phyloP scores from a whole-genome alignment of 2,888 invertebrate species.

The Philaethria dido region DNA sequence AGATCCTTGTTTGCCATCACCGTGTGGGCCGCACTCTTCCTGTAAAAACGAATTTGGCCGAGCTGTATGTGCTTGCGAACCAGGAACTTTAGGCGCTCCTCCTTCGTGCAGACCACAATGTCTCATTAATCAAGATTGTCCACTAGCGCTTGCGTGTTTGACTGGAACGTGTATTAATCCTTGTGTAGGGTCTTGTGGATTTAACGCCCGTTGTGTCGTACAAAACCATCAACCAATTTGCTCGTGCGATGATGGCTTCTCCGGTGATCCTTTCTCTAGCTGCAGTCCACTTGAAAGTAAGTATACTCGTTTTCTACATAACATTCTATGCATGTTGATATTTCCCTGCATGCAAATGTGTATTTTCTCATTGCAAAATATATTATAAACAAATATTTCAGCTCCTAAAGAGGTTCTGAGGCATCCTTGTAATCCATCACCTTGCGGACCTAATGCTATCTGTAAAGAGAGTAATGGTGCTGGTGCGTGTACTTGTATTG shows the following conservation, averaged over 20 bases:
- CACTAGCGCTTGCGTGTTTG: slow-evolving; percentile 88
- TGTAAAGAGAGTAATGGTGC: slow-evolving; percentile 90
- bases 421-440: slow-evolving; percentile 90
- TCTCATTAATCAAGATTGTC: slow-evolving; percentile 90
- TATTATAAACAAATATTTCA: slow-evolving; percentile 59
- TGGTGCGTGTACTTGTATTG: slow-evolving; percentile 90
- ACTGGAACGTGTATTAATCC: slow-evolving; percentile 89
- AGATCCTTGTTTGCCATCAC: slow-evolving; percentile 87
- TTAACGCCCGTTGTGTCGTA: slow-evolving; percentile 89
- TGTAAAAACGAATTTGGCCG: slow-evolving; percentile 86
- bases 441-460: slow-evolving; percentile 91
- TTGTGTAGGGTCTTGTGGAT: slow-evolving; percentile 89
- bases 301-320: slow-evolving; percentile 50
- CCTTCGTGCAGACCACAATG: slow-evolving; percentile 91
- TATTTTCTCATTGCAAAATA: slow-evolving; percentile 15
- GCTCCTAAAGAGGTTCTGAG: slow-evolving; percentile 83
- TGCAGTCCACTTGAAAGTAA: slow-evolving; percentile 86
- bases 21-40: slow-evolving; percentile 87
- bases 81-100: slow-evolving; percentile 90
- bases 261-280: slow-evolving; percentile 91
- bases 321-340: slow-evolving; percentile 31
- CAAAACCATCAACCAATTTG: slow-evolving; percentile 91
- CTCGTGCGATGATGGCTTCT: slow-evolving; percentile 88
- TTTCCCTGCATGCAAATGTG: slow-evolving; percentile 39
- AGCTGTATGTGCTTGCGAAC: slow-evolving; percentile 89